A percentile compares a stretch with the other conserved stretches of the same genome.
Evolutionary conservation across 1,140 invertebrate genomes (phyloP).

Genomic region (Halyomorpha halys): DNA sequence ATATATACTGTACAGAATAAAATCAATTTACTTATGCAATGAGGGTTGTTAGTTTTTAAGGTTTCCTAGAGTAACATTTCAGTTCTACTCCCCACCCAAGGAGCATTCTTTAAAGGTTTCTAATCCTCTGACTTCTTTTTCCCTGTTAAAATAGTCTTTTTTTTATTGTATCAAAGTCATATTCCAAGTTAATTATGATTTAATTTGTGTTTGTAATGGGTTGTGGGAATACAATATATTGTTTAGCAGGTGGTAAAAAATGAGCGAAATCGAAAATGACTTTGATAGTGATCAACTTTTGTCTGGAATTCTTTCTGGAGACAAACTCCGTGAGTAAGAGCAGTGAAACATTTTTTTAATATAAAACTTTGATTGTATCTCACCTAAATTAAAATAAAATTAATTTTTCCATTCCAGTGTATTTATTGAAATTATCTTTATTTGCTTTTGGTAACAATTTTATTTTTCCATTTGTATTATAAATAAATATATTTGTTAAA

Average conservation of each 20-base stretch:
- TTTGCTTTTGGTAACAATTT: no score
- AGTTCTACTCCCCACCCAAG: background rate
- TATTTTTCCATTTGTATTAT: no score
- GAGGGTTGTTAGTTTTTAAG: background rate
- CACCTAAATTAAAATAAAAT: no score
- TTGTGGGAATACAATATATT: no score
- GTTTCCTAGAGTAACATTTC: conserved; percentile 21
- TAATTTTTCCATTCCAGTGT: no score
- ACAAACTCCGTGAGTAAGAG: conserved; percentile 25
- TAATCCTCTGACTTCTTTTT: conserved; percentile 9
- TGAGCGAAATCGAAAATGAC: conserved; percentile 26
- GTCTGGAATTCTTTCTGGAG: conserved; percentile 23
- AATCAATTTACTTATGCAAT: conserved; percentile 23
- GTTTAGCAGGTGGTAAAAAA: background rate
- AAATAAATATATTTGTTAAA: no score
- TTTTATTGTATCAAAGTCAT: background rate
- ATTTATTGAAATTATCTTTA: no score
- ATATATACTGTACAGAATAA: conserved; percentile 7
- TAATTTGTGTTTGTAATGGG: no score
- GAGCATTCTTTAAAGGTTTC: conserved; percentile 14
- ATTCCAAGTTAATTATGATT: no score
- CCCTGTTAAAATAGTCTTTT: background rate
- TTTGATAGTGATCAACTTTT: conserved; percentile 27
- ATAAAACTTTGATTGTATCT: no score
- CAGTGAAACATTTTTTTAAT: no score